Evolutionary conservation across 2,113 vertebrate genomes (phyloP), one percentile per base, ranked within the genome.

Genomic region (Chloropsis hardwickii): DNA sequence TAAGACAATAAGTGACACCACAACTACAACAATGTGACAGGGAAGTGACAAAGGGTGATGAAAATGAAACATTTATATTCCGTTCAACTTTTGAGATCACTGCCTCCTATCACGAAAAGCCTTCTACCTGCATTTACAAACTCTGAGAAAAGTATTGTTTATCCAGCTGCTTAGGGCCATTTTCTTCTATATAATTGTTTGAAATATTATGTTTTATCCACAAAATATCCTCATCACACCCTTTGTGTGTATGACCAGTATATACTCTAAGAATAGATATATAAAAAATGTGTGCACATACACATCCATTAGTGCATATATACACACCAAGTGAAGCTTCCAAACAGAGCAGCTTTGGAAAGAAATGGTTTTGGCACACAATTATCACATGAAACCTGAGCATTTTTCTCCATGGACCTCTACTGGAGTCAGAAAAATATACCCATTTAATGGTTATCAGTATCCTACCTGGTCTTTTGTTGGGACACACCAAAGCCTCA

Each of bases 211-310:
- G 7, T 62, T 92, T 62, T 47, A 71, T 13, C 24, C 56, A 74
- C 1, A 1, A 22, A 50, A 70, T 8, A 56, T 3, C n/a, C n/a
- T 73, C 29, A 53, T 14, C 27, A 40, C 14, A 10, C 3, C 27
- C 20, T 1, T 5, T 31, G 31, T 65, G 9, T 7, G 9, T 17
- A 4, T 16, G 8, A 35, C 37, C 35, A 67, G 8, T 31, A 48
- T 3, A 19, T 13, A 23, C 76, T 6, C 14, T 10, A 4, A 23
- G 3, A 39, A 67, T 0, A 61, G 1, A 61, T 12, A 12, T 0
- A 40, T 6, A 27, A 40, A 50, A 53, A 39, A 12, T 6, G 12
- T 24, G 25, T 33, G 13, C 6, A 33, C 29, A 61, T 7, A 12
- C 11, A 66, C 9, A 24, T 0, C 33, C 20, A 9, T 7, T 9